Evolutionary conservation across 2,113 vertebrate genomes (phyloP).

Genomic region (Platycercus adscitus): DNA sequence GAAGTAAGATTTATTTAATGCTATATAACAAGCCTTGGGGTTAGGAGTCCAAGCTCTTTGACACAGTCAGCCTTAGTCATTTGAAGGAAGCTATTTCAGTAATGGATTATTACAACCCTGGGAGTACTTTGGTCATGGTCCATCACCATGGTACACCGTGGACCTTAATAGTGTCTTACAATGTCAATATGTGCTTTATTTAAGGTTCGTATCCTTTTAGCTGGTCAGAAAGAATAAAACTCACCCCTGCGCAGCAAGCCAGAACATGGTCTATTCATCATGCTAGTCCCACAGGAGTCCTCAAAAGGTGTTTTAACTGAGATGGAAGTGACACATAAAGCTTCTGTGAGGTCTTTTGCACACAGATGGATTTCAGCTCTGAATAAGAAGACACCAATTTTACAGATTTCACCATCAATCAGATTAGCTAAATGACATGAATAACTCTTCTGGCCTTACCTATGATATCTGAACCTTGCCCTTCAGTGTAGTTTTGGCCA

Average conservation of each 20-base stretch:
- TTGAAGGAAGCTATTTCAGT: conserved; percentile 33
- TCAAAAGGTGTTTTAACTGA: conserved; percentile 18
- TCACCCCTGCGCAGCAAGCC: not conserved
- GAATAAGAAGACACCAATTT: not conserved
- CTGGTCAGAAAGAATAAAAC: conserved; percentile 14
- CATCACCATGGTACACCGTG: conserved; percentile 8
- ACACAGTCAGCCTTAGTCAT: conserved; percentile 35
- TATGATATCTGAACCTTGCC: not conserved
- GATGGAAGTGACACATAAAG: not conserved
- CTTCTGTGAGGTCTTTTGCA: not conserved
- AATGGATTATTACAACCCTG: conserved; percentile 25
- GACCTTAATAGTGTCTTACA: conserved; percentile 50
- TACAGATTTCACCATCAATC: not conserved
- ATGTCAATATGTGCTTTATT: conserved; percentile 59
- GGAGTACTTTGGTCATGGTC: conserved; percentile 53
- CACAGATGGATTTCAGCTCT: not conserved
- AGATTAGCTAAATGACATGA: not conserved
- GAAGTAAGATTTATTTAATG: conserved; percentile 39
- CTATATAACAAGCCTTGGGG: conserved; percentile 12
- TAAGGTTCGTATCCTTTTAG: not conserved
- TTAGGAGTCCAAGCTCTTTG: conserved; percentile 36
- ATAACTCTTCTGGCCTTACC: not conserved
- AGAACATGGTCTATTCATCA: conserved; percentile 34
- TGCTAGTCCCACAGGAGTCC: conserved; percentile 2
- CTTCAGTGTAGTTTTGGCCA: not conserved